Conservation (phyloP, 1,140 invertebrate genomes). For the Cecropterus lyciades region DNA sequence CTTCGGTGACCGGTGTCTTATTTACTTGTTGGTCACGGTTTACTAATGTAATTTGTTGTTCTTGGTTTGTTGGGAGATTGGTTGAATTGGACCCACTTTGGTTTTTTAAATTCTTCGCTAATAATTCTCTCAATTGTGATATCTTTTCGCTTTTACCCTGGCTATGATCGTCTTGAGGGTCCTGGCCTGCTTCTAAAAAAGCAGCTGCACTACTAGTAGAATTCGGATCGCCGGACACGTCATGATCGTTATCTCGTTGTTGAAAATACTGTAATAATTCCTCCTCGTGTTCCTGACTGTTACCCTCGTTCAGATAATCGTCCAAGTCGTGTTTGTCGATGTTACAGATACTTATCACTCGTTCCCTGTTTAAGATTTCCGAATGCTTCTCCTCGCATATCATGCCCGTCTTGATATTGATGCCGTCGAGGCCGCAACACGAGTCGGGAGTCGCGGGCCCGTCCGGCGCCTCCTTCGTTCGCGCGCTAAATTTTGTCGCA, state of each 20-base stretch:
- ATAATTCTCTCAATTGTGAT: conserved; percentile 88
- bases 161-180: conserved; percentile 77
- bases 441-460: conserved; percentile 61
- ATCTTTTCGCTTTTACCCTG: conserved; percentile 86
- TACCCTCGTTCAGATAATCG: conserved; percentile 91
- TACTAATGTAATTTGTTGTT: conserved; percentile 43
- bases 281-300: conserved; percentile 92
- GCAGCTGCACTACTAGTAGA: conserved; percentile 44
- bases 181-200: conserved; percentile 79
- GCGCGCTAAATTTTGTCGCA: conserved; percentile 51
- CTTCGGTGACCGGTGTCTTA: conserved; percentile 51
- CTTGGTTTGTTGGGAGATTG: conserved; percentile 47
- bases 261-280: conserved; percentile 92
- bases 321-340: conserved; percentile 91
- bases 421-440: conserved; percentile 76
- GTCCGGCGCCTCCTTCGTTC: conserved; percentile 50
- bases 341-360: conserved; percentile 88
- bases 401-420: conserved; percentile 75
- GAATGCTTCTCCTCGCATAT: conserved; percentile 81
- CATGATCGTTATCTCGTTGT: conserved; percentile 77
- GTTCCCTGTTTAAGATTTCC: conserved; percentile 84
- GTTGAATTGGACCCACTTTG: conserved; percentile 70
- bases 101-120: conserved; percentile 88
- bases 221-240: conserved; percentile 41
- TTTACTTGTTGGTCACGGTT: conserved; percentile 45